Evolutionary conservation across 2,797 vertebrate genomes (phyloP).

Genomic region (Darevskia mixta): DNA sequence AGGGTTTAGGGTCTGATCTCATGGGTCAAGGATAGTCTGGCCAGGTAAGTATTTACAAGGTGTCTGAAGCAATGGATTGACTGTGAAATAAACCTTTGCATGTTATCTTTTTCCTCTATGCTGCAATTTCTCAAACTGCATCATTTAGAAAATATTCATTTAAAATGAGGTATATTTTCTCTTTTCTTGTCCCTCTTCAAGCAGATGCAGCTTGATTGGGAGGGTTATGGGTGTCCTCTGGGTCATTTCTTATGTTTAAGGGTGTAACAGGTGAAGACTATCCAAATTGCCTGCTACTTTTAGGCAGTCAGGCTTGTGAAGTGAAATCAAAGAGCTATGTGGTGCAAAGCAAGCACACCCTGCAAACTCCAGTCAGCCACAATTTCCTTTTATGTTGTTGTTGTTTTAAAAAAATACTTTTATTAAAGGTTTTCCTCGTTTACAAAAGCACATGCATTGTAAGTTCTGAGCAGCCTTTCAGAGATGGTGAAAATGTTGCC

Average conservation of each 20-base stretch:
- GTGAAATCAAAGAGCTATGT: slow-evolving; percentile 18
- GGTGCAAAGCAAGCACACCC: background rate
- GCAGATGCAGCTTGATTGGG: background rate
- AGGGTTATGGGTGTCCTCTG: background rate
- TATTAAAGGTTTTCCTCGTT: no score
- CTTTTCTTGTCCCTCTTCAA: slow-evolving; percentile 17
- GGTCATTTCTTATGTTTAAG: slow-evolving; percentile 32
- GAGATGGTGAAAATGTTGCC: background rate
- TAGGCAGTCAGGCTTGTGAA: slow-evolving; percentile 30
- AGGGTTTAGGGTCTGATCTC: no score
- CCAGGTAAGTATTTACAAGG: no score
- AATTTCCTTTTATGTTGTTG: slow-evolving; percentile 20
- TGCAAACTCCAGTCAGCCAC: slow-evolving; percentile 11
- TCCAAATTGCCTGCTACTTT: slow-evolving; percentile 10
- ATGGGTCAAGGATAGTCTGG: no score
- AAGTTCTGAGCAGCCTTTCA: slow-evolving; percentile 5
- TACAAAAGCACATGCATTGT: no score
- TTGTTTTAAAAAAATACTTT: no score
- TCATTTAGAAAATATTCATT: background rate
- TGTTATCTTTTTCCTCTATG: slow-evolving; percentile 17
- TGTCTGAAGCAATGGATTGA: background rate
- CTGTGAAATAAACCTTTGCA: slow-evolving; percentile 36
- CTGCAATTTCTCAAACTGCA: slow-evolving; percentile 32
- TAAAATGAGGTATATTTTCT: background rate
- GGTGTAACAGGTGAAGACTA: slow-evolving; percentile 12